Conservation (phyloP, 2,797 vertebrate genomes). For the Silurus aristotelis region DNA sequence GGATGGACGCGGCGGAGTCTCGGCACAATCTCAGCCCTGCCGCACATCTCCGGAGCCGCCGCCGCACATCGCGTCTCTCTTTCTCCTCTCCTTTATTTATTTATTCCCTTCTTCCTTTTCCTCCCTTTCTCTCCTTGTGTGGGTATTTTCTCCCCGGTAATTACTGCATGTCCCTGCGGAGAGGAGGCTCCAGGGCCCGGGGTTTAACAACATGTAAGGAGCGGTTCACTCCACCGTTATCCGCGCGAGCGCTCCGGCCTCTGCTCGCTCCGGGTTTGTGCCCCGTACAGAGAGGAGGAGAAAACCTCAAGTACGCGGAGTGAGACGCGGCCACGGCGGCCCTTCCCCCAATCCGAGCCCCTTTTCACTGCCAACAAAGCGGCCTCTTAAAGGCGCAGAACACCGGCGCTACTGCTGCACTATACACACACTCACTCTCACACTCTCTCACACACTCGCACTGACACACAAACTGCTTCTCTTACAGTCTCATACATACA, state of each 20-base stretch:
- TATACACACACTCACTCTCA: neutral
- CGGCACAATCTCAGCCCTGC: conserved; percentile 18
- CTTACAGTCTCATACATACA: too few species aligned
- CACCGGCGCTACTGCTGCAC: neutral
- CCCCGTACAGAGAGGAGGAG: neutral
- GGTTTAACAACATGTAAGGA: too few species aligned
- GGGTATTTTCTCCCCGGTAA: neutral
- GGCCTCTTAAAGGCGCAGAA: conserved; percentile 70
- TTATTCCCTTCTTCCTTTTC: too few species aligned
- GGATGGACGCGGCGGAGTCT: conserved; percentile 1
- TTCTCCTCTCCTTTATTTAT: neutral
- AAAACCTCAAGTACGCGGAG: neutral
- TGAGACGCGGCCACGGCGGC: conserved; percentile 47
- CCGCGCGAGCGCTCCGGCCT: neutral
- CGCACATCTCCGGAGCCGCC: conserved; percentile 16
- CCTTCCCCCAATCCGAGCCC: conserved; percentile 67
- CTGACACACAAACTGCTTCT: too few species aligned
- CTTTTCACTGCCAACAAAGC: conserved; percentile 57
- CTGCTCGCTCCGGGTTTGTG: conserved; percentile 6
- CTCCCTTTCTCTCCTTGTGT: neutral
- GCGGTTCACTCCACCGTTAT: too few species aligned
- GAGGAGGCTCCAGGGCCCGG: neutral
- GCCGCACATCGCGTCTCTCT: neutral
- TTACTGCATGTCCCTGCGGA: conserved; percentile 7
- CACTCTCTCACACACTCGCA: too few species aligned